Percentiles rank a stretch among this genome's conserved stretches.
Conservation (phyloP, 2,113 vertebrate species). For the Corythoichthys haematopterus region DNA sequence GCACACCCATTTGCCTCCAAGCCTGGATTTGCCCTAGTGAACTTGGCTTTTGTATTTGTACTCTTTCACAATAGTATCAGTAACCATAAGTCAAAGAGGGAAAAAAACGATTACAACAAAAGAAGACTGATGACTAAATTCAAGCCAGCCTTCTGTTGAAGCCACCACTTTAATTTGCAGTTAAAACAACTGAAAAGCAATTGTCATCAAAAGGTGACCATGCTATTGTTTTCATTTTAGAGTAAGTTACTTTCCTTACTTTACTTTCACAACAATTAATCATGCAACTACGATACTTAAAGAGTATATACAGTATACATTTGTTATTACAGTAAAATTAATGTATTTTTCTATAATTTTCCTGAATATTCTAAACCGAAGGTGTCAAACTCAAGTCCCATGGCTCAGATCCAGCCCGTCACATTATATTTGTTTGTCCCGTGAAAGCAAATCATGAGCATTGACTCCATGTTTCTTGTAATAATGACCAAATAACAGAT, state of each 20-base stretch:
- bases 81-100: not conserved
- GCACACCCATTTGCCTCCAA: not conserved
- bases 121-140: not conserved
- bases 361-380: not conserved
- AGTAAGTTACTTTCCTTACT: not conserved
- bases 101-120: not conserved
- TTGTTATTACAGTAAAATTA: not conserved
- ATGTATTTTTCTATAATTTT: not conserved
- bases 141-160: not conserved
- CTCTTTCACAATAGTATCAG: not conserved
- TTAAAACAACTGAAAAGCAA: not conserved
- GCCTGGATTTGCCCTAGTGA: not conserved
- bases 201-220: not conserved
- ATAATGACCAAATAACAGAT: too few relatives aligned
- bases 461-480: too few relatives aligned
- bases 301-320: not conserved
- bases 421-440: too few relatives aligned
- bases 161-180: not conserved
- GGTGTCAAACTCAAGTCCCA: too few relatives aligned
- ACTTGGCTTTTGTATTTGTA: not conserved
- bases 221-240: not conserved
- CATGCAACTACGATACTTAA: not conserved
- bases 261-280: not conserved
- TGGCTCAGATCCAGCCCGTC: too few relatives aligned
- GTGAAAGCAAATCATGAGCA: too few relatives aligned